Percentiles rank a stretch among this genome's conserved stretches.
These are phyloP conservation scores for Nomada fucata DNA, from an alignment of 2,888 invertebrate genomes.

Conservation along the genomic window DNA sequence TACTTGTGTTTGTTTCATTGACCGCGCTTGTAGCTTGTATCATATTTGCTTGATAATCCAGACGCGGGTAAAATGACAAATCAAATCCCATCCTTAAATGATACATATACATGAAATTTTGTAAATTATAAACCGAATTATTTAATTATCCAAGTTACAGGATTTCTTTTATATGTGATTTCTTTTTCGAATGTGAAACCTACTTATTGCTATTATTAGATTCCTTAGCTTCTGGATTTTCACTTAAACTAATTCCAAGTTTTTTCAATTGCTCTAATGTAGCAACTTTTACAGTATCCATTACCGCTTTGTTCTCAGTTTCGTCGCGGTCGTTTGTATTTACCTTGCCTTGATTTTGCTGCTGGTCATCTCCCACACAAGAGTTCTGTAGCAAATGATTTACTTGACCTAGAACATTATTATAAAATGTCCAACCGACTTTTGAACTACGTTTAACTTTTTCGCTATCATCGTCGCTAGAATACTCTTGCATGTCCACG, in stretches of 20 bases:
- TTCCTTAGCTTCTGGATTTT: constrained; percentile 74
- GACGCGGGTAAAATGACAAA: constrained; percentile 78
- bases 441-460: constrained; percentile 85
- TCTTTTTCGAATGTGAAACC: constrained; percentile 30
- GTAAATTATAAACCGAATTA: background rate
- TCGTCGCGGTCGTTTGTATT: constrained; percentile 58
- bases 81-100: constrained; percentile 74
- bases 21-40: constrained; percentile 73
- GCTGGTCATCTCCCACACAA: constrained; percentile 67
- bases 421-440: constrained; percentile 90
- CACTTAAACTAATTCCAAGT: constrained; percentile 80
- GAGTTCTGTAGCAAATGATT: constrained; percentile 85
- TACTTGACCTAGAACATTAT: constrained; percentile 88
- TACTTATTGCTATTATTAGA: constrained; percentile 73
- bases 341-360: constrained; percentile 47
- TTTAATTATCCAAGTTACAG: background rate
- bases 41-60: constrained; percentile 76
- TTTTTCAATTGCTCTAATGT: constrained; percentile 80
- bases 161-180: background rate
- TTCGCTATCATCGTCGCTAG: constrained; percentile 84
- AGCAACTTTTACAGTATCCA: constrained; percentile 79
- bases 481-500: constrained; percentile 85
- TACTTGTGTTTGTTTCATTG: constrained; percentile 85
- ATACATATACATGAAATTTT: background rate
- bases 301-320: constrained; percentile 60